phyloP scores from a whole-genome alignment of 1,140 invertebrate species.

The Gryon sp. region DNA sequence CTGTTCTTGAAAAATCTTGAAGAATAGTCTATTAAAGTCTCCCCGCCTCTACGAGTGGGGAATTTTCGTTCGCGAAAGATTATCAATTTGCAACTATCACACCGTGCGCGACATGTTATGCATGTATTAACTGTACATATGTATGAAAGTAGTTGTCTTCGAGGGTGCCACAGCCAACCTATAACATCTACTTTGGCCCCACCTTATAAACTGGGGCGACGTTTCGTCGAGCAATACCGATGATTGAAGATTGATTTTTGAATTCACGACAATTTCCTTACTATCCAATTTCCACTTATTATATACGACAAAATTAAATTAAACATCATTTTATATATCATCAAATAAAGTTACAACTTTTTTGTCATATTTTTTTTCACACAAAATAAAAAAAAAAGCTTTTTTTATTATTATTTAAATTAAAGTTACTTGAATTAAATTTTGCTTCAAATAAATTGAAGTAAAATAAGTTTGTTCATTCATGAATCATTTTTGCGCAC shows the following conservation, averaged over 20 bases:
- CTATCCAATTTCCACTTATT: background rate
- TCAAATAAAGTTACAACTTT: too few relatives aligned
- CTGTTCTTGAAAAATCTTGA: slow-evolving; percentile 8
- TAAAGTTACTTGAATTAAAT: too few relatives aligned
- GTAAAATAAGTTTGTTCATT: too few relatives aligned
- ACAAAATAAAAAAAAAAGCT: too few relatives aligned
- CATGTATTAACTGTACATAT: slow-evolving; percentile 45
- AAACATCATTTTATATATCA: too few relatives aligned
- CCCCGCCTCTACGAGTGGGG: slow-evolving; percentile 7
- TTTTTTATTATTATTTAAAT: too few relatives aligned
- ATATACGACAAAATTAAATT: too few relatives aligned
- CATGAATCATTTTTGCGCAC: too few relatives aligned
- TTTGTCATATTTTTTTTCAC: too few relatives aligned
- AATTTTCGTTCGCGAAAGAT: slow-evolving; percentile 66
- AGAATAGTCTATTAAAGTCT: slow-evolving; percentile 41
- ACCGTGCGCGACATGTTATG: slow-evolving; percentile 28
- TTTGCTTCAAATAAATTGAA: too few relatives aligned
- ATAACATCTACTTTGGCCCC: slow-evolving; percentile 59
- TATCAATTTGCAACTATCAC: slow-evolving; percentile 73
- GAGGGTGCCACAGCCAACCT: slow-evolving; percentile 62
- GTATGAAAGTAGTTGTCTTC: slow-evolving; percentile 53
- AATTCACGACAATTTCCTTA: slow-evolving; percentile 30
- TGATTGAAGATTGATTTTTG: slow-evolving; percentile 45
- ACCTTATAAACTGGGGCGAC: slow-evolving; percentile 20
- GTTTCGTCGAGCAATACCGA: background rate